Conservation (phyloP, 2,797 vertebrate species). For the Todus mexicanus region DNA sequence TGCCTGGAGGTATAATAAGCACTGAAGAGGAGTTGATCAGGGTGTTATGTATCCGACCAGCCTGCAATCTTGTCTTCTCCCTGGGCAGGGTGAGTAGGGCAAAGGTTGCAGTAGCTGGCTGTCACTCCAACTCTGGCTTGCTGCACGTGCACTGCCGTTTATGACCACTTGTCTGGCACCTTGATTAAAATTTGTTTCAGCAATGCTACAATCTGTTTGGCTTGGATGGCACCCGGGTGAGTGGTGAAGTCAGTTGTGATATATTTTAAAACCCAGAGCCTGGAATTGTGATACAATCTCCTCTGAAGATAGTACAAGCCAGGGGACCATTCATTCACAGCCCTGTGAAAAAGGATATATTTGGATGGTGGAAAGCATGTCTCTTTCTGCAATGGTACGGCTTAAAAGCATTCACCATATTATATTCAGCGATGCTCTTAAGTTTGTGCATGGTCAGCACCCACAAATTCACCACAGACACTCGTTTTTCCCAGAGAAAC, state of each 20-base stretch:
- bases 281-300: not conserved
- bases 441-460: not conserved
- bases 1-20: not conserved
- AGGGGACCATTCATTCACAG: not conserved
- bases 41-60: not conserved
- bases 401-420: not conserved
- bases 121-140: not conserved
- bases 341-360: not conserved
- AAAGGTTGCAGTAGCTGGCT: not conserved
- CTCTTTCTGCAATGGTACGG: not conserved
- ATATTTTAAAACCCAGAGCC: not conserved
- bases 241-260: not conserved
- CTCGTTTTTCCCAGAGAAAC: not conserved
- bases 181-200: not conserved
- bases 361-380: not conserved
- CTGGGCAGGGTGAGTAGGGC: not conserved
- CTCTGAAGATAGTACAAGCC: not conserved
- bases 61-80: not conserved
- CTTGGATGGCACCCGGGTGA: not conserved
- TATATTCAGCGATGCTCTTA: not conserved
- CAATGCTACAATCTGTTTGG: not conserved
- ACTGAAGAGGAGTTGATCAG: not conserved
- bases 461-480: not conserved
- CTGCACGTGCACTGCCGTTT: not conserved
- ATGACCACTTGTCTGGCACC: not conserved